Conservation (phyloP, 1,140 invertebrate genomes). For the Antheraea pernyi region DNA sequence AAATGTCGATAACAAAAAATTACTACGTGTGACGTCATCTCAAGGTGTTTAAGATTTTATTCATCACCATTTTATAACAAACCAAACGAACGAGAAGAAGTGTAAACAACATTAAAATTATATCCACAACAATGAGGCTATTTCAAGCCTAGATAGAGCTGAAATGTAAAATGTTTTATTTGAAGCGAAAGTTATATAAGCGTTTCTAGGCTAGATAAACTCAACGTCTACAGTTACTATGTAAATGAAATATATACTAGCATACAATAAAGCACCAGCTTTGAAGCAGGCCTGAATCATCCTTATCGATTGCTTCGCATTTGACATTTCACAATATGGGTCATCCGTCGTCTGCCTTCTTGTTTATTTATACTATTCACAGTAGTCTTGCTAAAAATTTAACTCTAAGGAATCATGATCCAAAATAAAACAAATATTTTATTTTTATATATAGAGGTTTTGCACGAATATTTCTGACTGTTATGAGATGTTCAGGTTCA, state of each 20-base stretch:
- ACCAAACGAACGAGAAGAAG: too few relatives aligned
- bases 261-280: constrained; percentile 7
- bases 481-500: too few relatives aligned
- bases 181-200: not conserved
- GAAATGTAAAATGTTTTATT: not conserved
- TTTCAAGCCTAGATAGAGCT: not conserved
- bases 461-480: too few relatives aligned
- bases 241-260: not conserved
- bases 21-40: too few relatives aligned
- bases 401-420: not conserved
- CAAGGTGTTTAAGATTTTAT: too few relatives aligned
- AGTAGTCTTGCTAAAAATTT: not conserved
- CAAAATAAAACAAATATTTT: not conserved
- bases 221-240: not conserved
- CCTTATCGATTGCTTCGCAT: constrained; percentile 30
- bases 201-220: not conserved
- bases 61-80: too few relatives aligned
- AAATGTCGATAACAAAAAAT: too few relatives aligned
- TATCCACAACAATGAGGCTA: not conserved
- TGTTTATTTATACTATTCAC: constrained; percentile 9
- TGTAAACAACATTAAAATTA: not conserved
- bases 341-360: constrained; percentile 25
- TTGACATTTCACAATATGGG: constrained; percentile 29
- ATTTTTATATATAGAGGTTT: not conserved
- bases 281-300: constrained; percentile 26